Evolutionary conservation across 2,888 invertebrate species (phyloP), one percentile per base, ranked within the genome.

Genomic region (Drosophila mayaguana): DNA sequence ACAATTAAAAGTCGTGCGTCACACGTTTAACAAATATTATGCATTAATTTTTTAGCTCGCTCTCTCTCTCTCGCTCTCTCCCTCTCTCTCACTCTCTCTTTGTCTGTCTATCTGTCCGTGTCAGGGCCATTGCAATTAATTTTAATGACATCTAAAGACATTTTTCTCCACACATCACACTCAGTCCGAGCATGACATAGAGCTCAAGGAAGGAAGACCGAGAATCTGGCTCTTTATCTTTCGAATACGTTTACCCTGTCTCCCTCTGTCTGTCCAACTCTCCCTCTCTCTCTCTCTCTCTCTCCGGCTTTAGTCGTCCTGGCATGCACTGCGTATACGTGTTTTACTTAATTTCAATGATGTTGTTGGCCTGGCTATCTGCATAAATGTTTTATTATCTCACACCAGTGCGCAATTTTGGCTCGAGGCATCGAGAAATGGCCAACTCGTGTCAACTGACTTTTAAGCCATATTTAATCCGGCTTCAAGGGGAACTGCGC

Each of bases 391-490:
- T 84, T 84, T 84, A 84, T 84, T 87, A 80, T 84, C 85, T 82
- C 85, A 87, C 82, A 81, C 82, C 81, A 78, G 62, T 72, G 74
- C 76, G 57, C 87, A 84, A 65, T 68, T 71, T 68, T 69, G 65
- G 78, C 81, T 63, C 64, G 56, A 72, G 71, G 62, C 78, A 77
- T 64, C 77, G 79, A 82, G 82, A 87, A 84, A 84, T 87, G 85
- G 85, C 85, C 78, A 82, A 84, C 84, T 84, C 83, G 82, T 87
- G 83, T 87, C 88, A 84, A 84, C 88, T 87, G 88, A 84, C 88
- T 84, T 84, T 84, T 84, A 84, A 84, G 88, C 83, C 88, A 87
- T 82, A 87, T 84, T 84, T 85, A 84, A 84, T 84, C 88, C 81
- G 70, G 72, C 88, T 82, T 72, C 72, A 63, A 66, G 57, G 75